Evolutionary conservation across 2,113 vertebrate genomes (phyloP).

Genomic region (Collichthys lucidus): DNA sequence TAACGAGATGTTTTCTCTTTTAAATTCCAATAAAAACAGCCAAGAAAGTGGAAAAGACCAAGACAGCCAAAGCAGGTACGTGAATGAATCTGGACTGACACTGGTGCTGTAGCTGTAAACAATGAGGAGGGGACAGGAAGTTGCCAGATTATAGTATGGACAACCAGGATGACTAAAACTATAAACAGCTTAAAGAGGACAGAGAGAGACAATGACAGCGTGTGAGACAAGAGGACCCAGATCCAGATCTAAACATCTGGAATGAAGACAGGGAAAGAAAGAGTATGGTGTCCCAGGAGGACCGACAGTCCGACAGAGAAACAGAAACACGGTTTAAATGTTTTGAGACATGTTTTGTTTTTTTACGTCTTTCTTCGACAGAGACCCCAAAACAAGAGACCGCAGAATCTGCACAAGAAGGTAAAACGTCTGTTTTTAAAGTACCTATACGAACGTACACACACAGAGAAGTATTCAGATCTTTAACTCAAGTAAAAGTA

Average conservation of each 20-base stretch:
- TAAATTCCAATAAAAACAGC: conserved; percentile 30
- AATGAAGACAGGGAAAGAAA: background rate
- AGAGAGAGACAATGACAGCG: no score
- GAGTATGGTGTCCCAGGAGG: no score
- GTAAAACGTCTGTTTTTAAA: conserved; percentile 25
- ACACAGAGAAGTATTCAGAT: no score
- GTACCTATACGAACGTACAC: background rate
- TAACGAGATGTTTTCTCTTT: background rate
- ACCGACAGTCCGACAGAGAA: no score
- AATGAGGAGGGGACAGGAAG: no score
- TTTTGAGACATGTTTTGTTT: background rate
- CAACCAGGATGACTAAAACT: background rate
- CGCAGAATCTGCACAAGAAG: conserved; percentile 63
- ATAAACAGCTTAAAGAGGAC: no score
- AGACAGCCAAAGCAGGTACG: conserved; percentile 56
- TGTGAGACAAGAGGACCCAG: no score
- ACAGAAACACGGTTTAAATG: background rate
- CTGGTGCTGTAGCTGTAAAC: background rate
- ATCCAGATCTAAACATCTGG: no score
- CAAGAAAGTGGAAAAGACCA: conserved; percentile 59
- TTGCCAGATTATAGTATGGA: background rate
- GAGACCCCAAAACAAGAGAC: conserved; percentile 43
- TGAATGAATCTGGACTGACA: background rate
- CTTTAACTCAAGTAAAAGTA: background rate
- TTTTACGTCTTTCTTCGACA: background rate